Evolutionary conservation across 2,113 vertebrate species (phyloP), one percentile per base, ranked within the genome.

Genomic region (Colius striatus): DNA sequence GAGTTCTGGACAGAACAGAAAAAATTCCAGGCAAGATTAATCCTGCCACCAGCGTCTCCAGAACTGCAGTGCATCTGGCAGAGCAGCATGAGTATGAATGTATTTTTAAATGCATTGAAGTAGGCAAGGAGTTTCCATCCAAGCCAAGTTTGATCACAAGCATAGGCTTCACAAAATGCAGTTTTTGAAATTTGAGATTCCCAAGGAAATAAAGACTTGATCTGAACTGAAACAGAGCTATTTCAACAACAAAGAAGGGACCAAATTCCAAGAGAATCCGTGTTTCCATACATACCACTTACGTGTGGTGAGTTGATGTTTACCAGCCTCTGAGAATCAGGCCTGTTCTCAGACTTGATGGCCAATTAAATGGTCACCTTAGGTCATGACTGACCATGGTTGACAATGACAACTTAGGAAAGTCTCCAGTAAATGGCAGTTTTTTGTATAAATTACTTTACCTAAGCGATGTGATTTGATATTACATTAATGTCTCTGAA

Each of bases 221-320:
- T 94, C 78, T 90, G 80, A 95, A 86, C 90, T 81, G 72, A 83
- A 89, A 1, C 45, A 86, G 72, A 92, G 34, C 55, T 80, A 71
- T 74, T 92, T 92, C 67, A 68, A 88, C 63, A 89, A 94, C 26
- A 92, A 85, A 67, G 60, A 80, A 74, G 10, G 38, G 50, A 30
- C 25, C 32, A 65, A 88, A 84, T 74, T 72, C 61, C 83, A 63
- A 75, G 85, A 81, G 85, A 74, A 90, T 65, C 19, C 61, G 29
- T 41, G 73, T 78, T 90, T 68, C 75, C 70, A 87, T 67, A 89
- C 95, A 85, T 76, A 55, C 61, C 88, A 90, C 53, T 93, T 94
- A 65, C 71, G 55, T 80, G 65, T 51, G 83, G 79, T 34, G 68
- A 81, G 30, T 27, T 84, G 83, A 88, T 88, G 57, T 88, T 93